Conservation (phyloP, 2,113 vertebrate species). For the Myrmophylax atrothorax region DNA sequence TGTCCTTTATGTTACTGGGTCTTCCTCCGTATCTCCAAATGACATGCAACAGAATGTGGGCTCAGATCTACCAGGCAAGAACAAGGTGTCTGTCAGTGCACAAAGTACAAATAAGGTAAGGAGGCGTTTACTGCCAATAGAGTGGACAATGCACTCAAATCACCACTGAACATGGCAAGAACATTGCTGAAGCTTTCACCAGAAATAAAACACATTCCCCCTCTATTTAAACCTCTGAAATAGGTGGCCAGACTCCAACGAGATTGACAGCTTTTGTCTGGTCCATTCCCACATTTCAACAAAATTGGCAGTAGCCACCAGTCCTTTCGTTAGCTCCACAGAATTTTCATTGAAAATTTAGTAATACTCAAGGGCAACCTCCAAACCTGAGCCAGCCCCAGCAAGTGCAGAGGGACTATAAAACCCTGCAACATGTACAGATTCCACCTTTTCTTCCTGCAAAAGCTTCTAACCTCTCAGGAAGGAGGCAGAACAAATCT, state of each 20-base stretch:
- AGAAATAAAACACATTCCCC: neutral
- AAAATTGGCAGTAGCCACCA: neutral
- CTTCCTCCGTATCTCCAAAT: neutral
- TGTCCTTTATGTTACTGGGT: neutral
- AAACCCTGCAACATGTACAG: neutral
- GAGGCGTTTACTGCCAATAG: neutral
- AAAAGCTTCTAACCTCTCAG: neutral
- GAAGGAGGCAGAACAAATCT: constrained; percentile 1
- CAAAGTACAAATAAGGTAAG: neutral
- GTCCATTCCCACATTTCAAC: neutral
- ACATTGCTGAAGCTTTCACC: neutral
- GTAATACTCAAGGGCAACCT: neutral
- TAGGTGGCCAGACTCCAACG: neutral
- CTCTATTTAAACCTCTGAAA: neutral
- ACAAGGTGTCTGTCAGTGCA: neutral
- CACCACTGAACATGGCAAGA: neutral
- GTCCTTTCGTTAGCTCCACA: neutral
- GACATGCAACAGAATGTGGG: neutral
- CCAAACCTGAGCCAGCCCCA: neutral
- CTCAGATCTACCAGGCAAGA: neutral
- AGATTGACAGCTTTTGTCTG: neutral
- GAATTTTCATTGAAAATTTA: neutral
- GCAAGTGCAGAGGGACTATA: neutral
- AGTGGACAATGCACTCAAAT: neutral
- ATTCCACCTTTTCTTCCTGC: constrained; percentile 6